phyloP scores from a whole-genome alignment of 2,888 invertebrate genomes.

The Blastobasis lacticolella region DNA sequence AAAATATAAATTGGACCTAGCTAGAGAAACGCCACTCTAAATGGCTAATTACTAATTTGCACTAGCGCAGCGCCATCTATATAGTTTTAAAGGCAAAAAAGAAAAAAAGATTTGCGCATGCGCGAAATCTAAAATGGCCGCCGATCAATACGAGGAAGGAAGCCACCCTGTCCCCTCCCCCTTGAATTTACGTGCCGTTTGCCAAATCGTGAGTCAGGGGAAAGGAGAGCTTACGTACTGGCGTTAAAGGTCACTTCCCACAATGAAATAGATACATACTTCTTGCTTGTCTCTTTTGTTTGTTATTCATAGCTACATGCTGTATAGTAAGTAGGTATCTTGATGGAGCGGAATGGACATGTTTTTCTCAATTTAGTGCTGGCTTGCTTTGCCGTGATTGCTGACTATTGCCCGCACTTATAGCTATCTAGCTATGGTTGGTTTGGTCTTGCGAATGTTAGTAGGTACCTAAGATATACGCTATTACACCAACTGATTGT shows the following conservation, averaged over 20 bases:
- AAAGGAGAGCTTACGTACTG: slow-evolving; percentile 25
- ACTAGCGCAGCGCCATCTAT: slow-evolving; percentile 52
- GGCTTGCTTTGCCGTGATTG: slow-evolving; percentile 4
- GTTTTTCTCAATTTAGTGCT: slow-evolving; percentile 1
- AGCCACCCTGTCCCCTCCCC: slow-evolving; percentile 56
- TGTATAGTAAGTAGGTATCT: slow-evolving; percentile 21
- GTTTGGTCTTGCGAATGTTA: not conserved
- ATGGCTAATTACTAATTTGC: no score
- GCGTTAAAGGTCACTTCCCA: slow-evolving; percentile 17
- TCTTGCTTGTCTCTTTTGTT: slow-evolving; percentile 49
- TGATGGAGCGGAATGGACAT: not conserved
- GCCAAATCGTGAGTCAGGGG: slow-evolving; percentile 17
- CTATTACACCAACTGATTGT: not conserved
- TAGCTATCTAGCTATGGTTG: not conserved
- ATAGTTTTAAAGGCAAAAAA: slow-evolving; percentile 18
- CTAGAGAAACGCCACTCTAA: not conserved
- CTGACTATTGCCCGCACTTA: not conserved
- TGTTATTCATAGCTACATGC: slow-evolving; percentile 25
- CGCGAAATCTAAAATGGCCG: slow-evolving; percentile 59
- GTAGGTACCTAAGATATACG: not conserved
- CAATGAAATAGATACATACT: slow-evolving; percentile 28
- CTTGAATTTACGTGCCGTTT: slow-evolving; percentile 19
- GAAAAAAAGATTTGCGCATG: slow-evolving; percentile 36
- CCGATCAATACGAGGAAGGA: slow-evolving; percentile 51
- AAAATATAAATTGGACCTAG: not conserved